phyloP scores from a whole-genome alignment of 2,888 invertebrate genomes.

The Linyphia triangularis region DNA sequence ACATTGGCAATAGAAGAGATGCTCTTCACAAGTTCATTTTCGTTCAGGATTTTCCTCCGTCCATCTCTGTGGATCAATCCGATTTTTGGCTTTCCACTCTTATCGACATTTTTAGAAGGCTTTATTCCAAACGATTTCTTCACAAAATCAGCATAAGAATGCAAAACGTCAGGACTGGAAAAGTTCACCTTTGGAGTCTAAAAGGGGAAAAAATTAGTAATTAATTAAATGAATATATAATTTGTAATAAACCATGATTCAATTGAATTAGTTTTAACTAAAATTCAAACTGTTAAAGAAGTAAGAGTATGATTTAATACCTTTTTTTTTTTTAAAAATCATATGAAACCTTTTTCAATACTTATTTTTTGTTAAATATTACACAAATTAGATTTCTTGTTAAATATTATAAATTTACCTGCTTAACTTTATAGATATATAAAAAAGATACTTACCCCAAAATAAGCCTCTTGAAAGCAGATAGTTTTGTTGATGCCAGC shows the following conservation, averaged over 20 bases:
- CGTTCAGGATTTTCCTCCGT: conserved; percentile 77
- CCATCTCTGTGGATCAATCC: conserved; percentile 75
- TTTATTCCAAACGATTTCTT: conserved; percentile 67
- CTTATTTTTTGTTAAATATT: no score
- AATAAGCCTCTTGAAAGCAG: conserved; percentile 76
- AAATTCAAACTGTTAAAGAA: background rate
- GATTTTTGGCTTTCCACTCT: conserved; percentile 54
- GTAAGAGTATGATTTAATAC: background rate
- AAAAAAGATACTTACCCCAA: conserved; percentile 73
- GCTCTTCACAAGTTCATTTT: conserved; percentile 76
- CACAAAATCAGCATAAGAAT: conserved; percentile 65
- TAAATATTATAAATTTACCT: no score
- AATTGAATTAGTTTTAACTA: background rate
- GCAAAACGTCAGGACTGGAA: conserved; percentile 60
- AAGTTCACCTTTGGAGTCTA: conserved; percentile 74
- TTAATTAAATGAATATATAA: background rate
- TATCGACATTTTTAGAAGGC: conserved; percentile 7
- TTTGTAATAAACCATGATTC: background rate
- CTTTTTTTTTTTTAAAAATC: no score
- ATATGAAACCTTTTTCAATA: no score
- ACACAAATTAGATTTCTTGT: no score
- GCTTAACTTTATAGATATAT: no score
- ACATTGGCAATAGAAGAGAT: conserved; percentile 74
- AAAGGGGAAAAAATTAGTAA: conserved; percentile 26
- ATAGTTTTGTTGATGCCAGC: conserved; percentile 76